Evolutionary conservation across 2,113 vertebrate genomes (phyloP), one percentile per base, ranked within the genome.

Genomic region (Tretioscincus oriximinensis): DNA sequence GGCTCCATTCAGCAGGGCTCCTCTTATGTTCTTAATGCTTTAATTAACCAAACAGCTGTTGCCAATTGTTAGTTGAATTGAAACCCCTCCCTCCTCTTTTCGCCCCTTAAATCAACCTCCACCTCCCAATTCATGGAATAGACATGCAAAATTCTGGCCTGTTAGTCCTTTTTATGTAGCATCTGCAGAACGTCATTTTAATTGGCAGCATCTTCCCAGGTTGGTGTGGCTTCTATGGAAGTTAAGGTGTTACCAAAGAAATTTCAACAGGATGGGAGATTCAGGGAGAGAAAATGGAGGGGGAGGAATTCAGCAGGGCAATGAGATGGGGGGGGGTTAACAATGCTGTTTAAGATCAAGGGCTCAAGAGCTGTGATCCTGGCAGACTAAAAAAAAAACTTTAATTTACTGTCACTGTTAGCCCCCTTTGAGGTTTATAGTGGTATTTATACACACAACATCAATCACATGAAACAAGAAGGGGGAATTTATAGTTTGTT

Each of bases 401-500:
- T 96, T 95, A 96, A 96, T 96, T 96, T 95, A 96, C 95, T 96
- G 93, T 96, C 95, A 95, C 94, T 92, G 94, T 94, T 93, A 95
- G 95, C 92, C 95, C 93, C 94, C 95, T 96, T 96, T 96, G 96
- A 96, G 96, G 95, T 96, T 96, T 96, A 95, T 95, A 92, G 95
- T 95, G 94, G 95, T 96, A 96, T 96, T 95, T 96, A 95, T 96
- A 95, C 93, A 94, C 94, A 95, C 95, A 94, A 94, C 95, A 96
- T 96, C 95, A 96, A 96, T 96, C 95, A 96, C 95, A 94, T 92
- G 93, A 95, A 96, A 96, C 96, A 96, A 96, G 95, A 93, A 95
- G 92, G 93, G 92, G 94, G 95, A 93, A 95, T 96, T 96, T 96
- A 96, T 96, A 96, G 95, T 96, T 96, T 96, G 95, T 96, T 96